Base-by-base conservation (phyloP, 2,113 vertebrate genomes). In the Bubo scandiacus region DNA sequence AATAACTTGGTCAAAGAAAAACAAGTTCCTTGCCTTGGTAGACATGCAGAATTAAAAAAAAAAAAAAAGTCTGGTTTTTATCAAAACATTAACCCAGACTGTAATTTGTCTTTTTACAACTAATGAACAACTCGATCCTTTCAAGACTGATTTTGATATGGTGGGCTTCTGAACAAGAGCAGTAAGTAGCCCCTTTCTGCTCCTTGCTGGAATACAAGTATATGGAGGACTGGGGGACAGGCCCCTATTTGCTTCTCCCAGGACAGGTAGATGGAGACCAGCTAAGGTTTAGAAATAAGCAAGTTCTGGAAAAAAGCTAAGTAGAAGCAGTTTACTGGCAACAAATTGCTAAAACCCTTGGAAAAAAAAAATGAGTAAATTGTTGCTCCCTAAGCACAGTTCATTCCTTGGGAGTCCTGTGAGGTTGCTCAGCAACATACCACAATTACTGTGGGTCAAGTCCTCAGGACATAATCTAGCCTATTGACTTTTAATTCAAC, bases 401-500 rank as follows among this genome's bases (percentile, higher is more conserved):
- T 88, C 95, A 73, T 97, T 96, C 92, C 84, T 58, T 43, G 32
- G 70, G 74, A 90, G 59, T 45, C 54, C 78, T 81, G 78, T 0
- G 0, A 84, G 67, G 97, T 93, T 95, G 92, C 96, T 63, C 81
- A 96, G 95, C 95, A 96, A 97, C 94, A 22, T 34, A 42, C 42
- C 75, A 95, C 90, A 97, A 54, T 92, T 58, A 77, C 95, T 62
- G 30, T 32, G 78, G 94, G 91, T 96, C 95, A 95, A 96, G 91
- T 96, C 94, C 94, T 87, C 7, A 3, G 81, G 95, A 97, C 91
- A 94, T 91, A 95, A 95, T 92, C 91, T 82, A 92, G 74, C 89
- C 95, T 55, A 92, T 62, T 96, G 96, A 97, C 91, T 97, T 97
- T 95, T 70, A 82, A 90, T 85, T 87, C 94, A 94, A 2, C 91